A percentile compares a stretch with the other conserved stretches of the same genome.
phyloP scores from a whole-genome alignment of 2,888 invertebrate species.

The Brenthis ino region DNA sequence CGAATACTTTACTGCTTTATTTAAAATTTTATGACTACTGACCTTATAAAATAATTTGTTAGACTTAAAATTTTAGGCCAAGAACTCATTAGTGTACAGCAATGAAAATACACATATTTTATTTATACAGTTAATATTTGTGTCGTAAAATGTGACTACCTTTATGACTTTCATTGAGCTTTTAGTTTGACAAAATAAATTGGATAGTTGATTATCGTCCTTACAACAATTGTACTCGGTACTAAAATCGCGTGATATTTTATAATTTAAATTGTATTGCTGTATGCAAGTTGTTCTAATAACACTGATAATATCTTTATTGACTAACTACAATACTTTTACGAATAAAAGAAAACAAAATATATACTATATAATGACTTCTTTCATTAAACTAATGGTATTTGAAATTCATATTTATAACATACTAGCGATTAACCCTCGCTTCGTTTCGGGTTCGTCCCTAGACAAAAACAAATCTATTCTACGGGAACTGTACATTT shows the following conservation, averaged over 20 bases:
- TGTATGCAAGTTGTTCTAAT: constrained; percentile 32
- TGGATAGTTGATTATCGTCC: constrained; percentile 23
- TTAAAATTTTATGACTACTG: too few species aligned
- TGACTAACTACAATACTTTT: constrained; percentile 35
- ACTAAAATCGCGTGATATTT: constrained; percentile 17
- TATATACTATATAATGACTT: not conserved
- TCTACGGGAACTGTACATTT: too few species aligned
- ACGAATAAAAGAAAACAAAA: constrained; percentile 21
- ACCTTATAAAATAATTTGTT: too few species aligned
- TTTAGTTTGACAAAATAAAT: constrained; percentile 31
- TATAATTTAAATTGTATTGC: constrained; percentile 12
- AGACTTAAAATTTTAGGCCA: not conserved
- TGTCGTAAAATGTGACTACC: constrained; percentile 28
- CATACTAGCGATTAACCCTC: not conserved
- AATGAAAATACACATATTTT: constrained; percentile 23
- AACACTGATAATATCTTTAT: constrained; percentile 38
- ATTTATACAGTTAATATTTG: constrained; percentile 27
- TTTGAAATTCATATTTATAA: not conserved
- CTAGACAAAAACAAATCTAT: too few species aligned
- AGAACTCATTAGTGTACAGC: constrained; percentile 21
- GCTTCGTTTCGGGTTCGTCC: too few species aligned
- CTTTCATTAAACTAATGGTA: constrained; percentile 3
- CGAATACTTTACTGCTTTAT: too few species aligned
- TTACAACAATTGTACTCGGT: constrained; percentile 13
- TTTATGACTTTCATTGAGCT: constrained; percentile 32